phyloP scores from a whole-genome alignment of 2,797 vertebrate species.

The Gambusia yucatana region DNA sequence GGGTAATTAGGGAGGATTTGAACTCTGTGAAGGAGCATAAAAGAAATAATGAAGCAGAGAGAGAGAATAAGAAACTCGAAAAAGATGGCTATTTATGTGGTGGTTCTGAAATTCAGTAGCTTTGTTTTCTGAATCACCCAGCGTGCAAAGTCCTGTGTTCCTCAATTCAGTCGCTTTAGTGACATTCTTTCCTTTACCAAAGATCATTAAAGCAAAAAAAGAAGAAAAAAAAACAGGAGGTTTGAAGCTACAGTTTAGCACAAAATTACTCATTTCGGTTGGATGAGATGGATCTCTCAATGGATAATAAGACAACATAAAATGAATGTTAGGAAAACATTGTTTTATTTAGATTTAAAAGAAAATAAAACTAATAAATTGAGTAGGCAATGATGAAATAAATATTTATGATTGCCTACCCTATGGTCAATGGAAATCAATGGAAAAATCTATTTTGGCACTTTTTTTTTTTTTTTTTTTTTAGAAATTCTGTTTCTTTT shows the following conservation, averaged over 20 bases:
- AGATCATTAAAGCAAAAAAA: neutral
- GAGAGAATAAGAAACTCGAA: too few relatives aligned
- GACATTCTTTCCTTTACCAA: neutral
- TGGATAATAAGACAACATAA: neutral
- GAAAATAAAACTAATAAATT: neutral
- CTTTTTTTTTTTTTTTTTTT: neutral
- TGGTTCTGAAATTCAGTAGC: too few relatives aligned
- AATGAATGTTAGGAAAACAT: neutral
- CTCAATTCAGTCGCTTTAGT: too few relatives aligned
- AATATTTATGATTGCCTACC: neutral
- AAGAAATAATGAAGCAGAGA: neutral
- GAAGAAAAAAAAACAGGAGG: neutral
- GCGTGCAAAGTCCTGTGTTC: too few relatives aligned
- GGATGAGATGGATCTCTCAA: neutral
- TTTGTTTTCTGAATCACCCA: too few relatives aligned
- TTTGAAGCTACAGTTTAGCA: neutral
- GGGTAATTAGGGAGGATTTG: neutral
- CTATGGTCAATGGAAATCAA: neutral
- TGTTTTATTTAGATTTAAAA: neutral
- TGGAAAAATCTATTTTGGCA: neutral
- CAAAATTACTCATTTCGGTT: neutral
- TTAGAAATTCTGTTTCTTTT: neutral
- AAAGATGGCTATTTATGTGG: too few relatives aligned
- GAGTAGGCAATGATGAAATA: neutral
- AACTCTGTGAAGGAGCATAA: neutral